A percentile compares a stretch with the other conserved stretches of the same genome.
Conservation (phyloP, 2,797 vertebrate genomes). For the Sebastes kiyomatsui region DNA sequence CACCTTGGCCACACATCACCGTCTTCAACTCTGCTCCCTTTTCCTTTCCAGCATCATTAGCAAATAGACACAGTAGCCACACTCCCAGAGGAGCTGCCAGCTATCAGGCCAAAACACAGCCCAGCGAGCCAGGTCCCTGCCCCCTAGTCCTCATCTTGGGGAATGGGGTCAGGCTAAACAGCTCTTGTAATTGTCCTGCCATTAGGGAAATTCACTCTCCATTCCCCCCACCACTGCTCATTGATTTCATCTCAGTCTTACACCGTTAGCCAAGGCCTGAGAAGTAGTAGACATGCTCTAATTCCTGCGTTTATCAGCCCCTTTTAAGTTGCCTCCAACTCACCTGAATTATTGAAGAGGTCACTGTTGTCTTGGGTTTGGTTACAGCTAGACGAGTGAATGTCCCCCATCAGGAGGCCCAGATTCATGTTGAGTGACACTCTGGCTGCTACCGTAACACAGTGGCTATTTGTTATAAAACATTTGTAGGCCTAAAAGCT, state of each 20-base stretch:
- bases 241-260: constrained; percentile 85
- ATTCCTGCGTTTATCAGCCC: constrained; percentile 79
- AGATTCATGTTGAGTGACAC: constrained; percentile 62
- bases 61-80: constrained; percentile 63
- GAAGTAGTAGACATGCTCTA: constrained; percentile 75
- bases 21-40: background rate
- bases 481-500: constrained; percentile 37
- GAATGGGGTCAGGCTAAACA: constrained; percentile 83
- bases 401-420: constrained; percentile 55
- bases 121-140: constrained; percentile 65
- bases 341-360: constrained; percentile 85
- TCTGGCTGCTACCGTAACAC: constrained; percentile 35
- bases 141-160: constrained; percentile 68
- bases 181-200: constrained; percentile 85
- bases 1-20: constrained; percentile 17
- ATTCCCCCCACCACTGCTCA: constrained; percentile 77
- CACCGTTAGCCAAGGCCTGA: constrained; percentile 75
- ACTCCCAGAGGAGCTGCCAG: constrained; percentile 68
- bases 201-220: constrained; percentile 85
- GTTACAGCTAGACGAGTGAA: constrained; percentile 69
- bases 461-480: constrained; percentile 35
- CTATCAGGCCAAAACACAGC: constrained; percentile 73
- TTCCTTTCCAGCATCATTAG: constrained; percentile 51
- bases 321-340: constrained; percentile 79
- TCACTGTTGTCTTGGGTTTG: constrained; percentile 73